These are phyloP conservation scores for Drosophila tristis DNA, from an alignment of 1,140 invertebrate genomes.

Conservation along the genomic window DNA sequence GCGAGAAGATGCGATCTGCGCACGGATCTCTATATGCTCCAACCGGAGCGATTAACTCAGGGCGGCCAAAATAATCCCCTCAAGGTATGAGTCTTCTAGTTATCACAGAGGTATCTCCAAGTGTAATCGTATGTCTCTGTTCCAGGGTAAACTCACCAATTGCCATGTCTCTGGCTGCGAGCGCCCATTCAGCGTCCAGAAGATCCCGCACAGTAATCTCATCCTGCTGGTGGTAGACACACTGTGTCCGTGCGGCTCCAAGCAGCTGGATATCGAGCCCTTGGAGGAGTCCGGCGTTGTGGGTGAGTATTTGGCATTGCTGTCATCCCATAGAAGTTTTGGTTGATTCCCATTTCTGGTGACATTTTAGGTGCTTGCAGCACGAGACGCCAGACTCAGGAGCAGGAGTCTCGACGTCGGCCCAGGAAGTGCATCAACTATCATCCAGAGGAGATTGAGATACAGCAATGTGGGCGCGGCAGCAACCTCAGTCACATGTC, in stretches of 20 bases:
- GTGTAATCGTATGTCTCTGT: slow-evolving; percentile 38
- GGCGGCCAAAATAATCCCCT: slow-evolving; percentile 90
- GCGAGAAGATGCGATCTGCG: slow-evolving; percentile 93
- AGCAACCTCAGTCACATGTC: slow-evolving; percentile 67
- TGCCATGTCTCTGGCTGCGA: slow-evolving; percentile 95
- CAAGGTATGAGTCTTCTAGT: slow-evolving; percentile 54
- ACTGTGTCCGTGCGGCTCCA: slow-evolving; percentile 93
- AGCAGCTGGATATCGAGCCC: slow-evolving; percentile 91
- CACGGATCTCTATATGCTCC: slow-evolving; percentile 93
- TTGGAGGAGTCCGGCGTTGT: slow-evolving; percentile 87
- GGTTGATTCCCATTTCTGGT: neutral
- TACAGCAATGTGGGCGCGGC: slow-evolving; percentile 88
- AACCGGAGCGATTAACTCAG: slow-evolving; percentile 91
- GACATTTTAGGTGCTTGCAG: slow-evolving; percentile 82
- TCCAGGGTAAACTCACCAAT: slow-evolving; percentile 95
- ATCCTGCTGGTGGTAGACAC: slow-evolving; percentile 95
- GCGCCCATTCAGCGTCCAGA: slow-evolving; percentile 96
- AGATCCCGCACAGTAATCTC: slow-evolving; percentile 95
- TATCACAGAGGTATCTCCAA: neutral
- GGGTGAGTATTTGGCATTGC: slow-evolving; percentile 43
- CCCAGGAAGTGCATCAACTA: slow-evolving; percentile 94
- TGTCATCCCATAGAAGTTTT: neutral
- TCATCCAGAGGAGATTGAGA: slow-evolving; percentile 93
- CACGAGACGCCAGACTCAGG: slow-evolving; percentile 85
- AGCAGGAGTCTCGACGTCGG: slow-evolving; percentile 88